Conservation (phyloP, 2,888 invertebrate species). For the Therioaphis trifolii region DNA sequence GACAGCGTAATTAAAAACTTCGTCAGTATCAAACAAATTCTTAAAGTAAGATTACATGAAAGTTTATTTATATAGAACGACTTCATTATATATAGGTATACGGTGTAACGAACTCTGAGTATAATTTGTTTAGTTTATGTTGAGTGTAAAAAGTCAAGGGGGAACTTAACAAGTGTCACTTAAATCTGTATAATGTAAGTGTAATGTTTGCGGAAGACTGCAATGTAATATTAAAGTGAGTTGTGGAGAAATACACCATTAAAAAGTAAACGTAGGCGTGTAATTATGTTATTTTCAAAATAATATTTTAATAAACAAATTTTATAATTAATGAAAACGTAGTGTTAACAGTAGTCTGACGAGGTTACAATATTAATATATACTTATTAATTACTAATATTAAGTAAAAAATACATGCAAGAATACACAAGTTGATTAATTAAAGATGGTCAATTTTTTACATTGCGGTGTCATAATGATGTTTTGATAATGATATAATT, state of each 20-base stretch:
- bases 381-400: too few relatives aligned
- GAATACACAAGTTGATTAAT: too few relatives aligned
- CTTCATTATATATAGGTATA: background rate
- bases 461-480: too few relatives aligned
- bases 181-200: background rate
- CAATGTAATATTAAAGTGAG: background rate
- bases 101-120: background rate
- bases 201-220: background rate
- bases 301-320: background rate
- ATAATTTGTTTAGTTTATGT: background rate
- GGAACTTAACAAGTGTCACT: slow-evolving; percentile 37
- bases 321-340: too few relatives aligned
- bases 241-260: background rate
- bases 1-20: slow-evolving; percentile 54
- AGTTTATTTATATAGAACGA: slow-evolving; percentile 21
- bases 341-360: too few relatives aligned
- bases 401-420: too few relatives aligned
- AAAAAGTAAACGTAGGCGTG: background rate
- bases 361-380: too few relatives aligned
- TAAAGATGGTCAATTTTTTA: too few relatives aligned
- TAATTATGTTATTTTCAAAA: background rate
- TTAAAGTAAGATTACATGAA: background rate
- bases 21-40: slow-evolving; percentile 30
- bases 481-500: too few relatives aligned
- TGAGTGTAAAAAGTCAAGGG: background rate